phyloP scores from a whole-genome alignment of 2,797 vertebrate genomes.

The Chaetophractus vellerosus region DNA sequence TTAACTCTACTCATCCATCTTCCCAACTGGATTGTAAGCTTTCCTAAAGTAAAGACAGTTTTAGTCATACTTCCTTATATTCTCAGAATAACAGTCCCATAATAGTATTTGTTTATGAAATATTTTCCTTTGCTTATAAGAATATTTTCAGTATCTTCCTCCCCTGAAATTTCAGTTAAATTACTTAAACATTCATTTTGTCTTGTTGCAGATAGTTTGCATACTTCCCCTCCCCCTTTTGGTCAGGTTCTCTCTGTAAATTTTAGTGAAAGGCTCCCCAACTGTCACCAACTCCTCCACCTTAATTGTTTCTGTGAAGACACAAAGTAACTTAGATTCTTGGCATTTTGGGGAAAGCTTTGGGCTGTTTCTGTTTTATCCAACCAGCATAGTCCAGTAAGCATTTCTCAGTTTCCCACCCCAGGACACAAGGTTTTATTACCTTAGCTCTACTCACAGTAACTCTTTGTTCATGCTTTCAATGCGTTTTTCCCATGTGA shows the following conservation, averaged over 20 bases:
- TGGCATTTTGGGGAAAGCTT: neutral
- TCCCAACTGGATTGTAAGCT: conserved; percentile 1
- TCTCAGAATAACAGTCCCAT: conserved; percentile 3
- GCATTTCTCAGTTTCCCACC: neutral
- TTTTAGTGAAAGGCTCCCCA: neutral
- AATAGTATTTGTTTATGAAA: neutral
- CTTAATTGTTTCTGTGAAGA: neutral
- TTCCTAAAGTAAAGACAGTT: conserved; percentile 24
- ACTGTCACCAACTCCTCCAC: neutral
- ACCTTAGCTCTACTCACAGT: neutral
- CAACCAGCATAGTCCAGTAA: neutral
- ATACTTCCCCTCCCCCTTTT: neutral
- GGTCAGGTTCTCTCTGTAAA: neutral
- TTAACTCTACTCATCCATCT: neutral
- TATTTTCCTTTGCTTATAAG: neutral
- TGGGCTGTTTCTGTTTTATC: neutral
- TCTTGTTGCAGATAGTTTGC: neutral
- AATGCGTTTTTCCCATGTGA: neutral
- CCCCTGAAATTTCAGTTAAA: neutral
- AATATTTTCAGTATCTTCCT: neutral
- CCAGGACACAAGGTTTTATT: neutral
- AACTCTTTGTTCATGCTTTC: neutral
- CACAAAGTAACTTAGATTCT: neutral
- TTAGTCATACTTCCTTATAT: neutral
- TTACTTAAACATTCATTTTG: neutral